Evolutionary conservation across 2,888 invertebrate genomes (phyloP).

Genomic region (Eupithecia subfuscata): DNA sequence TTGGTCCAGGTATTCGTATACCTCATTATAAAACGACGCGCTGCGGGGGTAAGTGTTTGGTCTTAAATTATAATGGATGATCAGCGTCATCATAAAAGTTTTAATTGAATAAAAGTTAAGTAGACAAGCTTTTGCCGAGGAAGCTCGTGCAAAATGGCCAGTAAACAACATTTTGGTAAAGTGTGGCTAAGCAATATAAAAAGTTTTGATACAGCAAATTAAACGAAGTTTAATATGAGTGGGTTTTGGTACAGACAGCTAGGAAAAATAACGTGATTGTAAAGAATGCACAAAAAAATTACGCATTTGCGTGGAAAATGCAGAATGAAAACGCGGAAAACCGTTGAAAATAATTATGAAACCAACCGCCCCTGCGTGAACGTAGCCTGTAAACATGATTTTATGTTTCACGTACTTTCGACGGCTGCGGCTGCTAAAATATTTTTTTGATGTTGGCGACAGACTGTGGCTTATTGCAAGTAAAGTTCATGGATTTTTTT

Average conservation of each 20-base stretch:
- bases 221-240: neutral
- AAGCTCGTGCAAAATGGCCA: neutral
- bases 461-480: slow-evolving; percentile 18
- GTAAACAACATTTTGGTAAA: neutral
- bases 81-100: slow-evolving; percentile 12
- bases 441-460: slow-evolving; percentile 35
- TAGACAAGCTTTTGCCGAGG: neutral
- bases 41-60: neutral
- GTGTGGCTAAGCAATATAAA: neutral
- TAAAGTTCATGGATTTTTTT: neutral
- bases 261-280: slow-evolving; percentile 25
- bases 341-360: slow-evolving; percentile 43
- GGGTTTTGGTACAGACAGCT: neutral
- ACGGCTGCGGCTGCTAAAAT: slow-evolving; percentile 24
- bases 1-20: neutral
- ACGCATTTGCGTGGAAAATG: slow-evolving; percentile 43
- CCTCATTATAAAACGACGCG: neutral
- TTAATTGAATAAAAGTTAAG: slow-evolving; percentile 4
- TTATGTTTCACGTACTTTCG: slow-evolving; percentile 37
- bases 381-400: slow-evolving; percentile 36
- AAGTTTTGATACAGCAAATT: neutral
- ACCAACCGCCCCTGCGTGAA: slow-evolving; percentile 30
- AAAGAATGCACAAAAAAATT: slow-evolving; percentile 46
- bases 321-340: slow-evolving; percentile 45
- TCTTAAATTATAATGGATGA: slow-evolving; percentile 2